These are phyloP conservation scores for Leucophenga maculata DNA, from an alignment of 2,888 invertebrate genomes.

Conservation along the genomic window DNA sequence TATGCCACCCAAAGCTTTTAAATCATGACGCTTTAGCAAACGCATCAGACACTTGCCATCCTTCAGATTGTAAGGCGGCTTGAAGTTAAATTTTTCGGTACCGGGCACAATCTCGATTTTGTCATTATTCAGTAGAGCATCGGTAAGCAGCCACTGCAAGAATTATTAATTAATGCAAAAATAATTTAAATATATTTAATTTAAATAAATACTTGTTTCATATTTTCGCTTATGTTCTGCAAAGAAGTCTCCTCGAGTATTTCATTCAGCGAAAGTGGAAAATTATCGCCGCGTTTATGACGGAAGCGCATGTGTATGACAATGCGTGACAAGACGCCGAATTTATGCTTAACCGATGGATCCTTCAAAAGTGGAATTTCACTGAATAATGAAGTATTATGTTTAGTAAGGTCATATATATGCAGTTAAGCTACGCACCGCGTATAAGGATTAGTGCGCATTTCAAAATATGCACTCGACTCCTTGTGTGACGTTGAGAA, in stretches of 20 bases:
- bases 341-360: conserved; percentile 79
- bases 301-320: conserved; percentile 92
- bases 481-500: no score
- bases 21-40: conserved; percentile 90
- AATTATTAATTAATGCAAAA: no score
- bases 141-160: conserved; percentile 83
- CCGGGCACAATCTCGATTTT: conserved; percentile 87
- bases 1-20: conserved; percentile 93
- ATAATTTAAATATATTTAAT: no score
- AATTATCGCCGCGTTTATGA: conserved; percentile 91
- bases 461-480: no score
- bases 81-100: conserved; percentile 84
- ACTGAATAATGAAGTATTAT: no score
- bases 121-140: conserved; percentile 88
- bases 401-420: no score
- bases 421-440: no score
- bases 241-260: conserved; percentile 95
- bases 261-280: conserved; percentile 88
- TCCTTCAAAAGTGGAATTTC: no score
- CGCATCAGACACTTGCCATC: conserved; percentile 87
- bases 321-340: conserved; percentile 92
- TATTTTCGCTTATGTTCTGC: conserved; percentile 87
- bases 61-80: conserved; percentile 90
- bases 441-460: no score
- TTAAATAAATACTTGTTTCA: conserved; percentile 81